Evolutionary conservation across 2,113 vertebrate species (phyloP).

Genomic region (Sminthopsis crassicaudata): DNA sequence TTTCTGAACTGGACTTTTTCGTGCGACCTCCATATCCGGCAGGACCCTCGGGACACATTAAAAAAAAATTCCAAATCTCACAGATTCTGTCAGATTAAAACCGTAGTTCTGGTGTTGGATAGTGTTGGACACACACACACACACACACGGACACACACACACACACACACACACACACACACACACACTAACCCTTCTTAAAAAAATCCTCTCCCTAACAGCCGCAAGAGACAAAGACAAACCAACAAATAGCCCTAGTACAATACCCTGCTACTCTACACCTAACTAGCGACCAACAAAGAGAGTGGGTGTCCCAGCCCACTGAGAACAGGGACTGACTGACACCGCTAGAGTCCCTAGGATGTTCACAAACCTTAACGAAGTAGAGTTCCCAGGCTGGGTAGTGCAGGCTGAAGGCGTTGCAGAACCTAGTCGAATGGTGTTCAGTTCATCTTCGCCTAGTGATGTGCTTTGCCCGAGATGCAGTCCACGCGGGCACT

Average conservation of each 20-base stretch:
- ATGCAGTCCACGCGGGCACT: constrained; percentile 15
- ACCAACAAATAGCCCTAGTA: neutral
- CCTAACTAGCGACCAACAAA: neutral
- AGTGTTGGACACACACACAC: no score
- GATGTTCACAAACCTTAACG: constrained; percentile 31
- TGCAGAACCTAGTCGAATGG: neutral
- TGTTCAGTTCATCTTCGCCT: neutral
- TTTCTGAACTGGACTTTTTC: neutral
- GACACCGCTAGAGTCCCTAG: neutral
- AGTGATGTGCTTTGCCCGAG: neutral
- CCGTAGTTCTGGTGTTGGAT: no score
- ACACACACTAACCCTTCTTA: neutral
- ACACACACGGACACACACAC: neutral
- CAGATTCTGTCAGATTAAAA: neutral
- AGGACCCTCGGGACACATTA: neutral
- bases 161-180: neutral
- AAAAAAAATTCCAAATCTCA: neutral
- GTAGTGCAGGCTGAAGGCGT: neutral
- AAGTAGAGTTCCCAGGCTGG: neutral
- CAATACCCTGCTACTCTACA: neutral
- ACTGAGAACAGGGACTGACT: neutral
- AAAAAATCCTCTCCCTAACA: neutral
- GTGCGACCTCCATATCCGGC: neutral
- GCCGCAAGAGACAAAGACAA: neutral
- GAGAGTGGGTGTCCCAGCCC: neutral